These are phyloP conservation scores for Sphaeramia orbicularis DNA, from an alignment of 2,797 vertebrate species.

Conservation along the genomic window DNA sequence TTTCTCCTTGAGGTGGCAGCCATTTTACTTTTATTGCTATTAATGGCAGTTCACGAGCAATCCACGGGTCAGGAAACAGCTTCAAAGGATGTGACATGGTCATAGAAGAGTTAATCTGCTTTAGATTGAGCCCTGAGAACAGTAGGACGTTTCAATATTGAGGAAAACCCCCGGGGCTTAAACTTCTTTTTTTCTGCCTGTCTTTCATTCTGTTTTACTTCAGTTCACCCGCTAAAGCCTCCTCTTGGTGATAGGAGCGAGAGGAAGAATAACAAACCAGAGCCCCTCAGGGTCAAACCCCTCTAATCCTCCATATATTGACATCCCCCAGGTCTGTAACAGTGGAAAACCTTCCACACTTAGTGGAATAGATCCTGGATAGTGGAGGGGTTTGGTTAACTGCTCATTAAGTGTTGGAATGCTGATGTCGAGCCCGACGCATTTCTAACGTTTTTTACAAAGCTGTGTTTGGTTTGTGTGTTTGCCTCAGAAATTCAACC, in stretches of 20 bases:
- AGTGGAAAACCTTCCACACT: conserved; percentile 40
- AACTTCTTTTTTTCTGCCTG: conserved; percentile 52
- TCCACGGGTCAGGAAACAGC: conserved; percentile 50
- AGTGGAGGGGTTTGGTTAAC: conserved; percentile 27
- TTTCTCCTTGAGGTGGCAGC: conserved; percentile 50
- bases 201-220: conserved; percentile 63
- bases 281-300: conserved; percentile 62
- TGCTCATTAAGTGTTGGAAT: conserved; percentile 61
- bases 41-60: conserved; percentile 74
- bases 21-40: conserved; percentile 71
- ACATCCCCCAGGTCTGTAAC: conserved; percentile 38
- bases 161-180: conserved; percentile 64
- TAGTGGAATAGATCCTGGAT: conserved; percentile 37
- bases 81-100: conserved; percentile 67
- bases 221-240: conserved; percentile 45
- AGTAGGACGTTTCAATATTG: conserved; percentile 76
- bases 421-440: conserved; percentile 33
- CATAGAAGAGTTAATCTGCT: conserved; percentile 78
- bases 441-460: conserved; percentile 33
- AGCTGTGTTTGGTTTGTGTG: conserved; percentile 44
- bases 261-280: conserved; percentile 67
- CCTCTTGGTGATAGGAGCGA: conserved; percentile 48
- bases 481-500: conserved; percentile 58
- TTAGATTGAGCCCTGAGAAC: conserved; percentile 77
- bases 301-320: conserved; percentile 72